Base-by-base conservation (phyloP, 2,888 invertebrate genomes). In the Therioaphis trifolii region DNA sequence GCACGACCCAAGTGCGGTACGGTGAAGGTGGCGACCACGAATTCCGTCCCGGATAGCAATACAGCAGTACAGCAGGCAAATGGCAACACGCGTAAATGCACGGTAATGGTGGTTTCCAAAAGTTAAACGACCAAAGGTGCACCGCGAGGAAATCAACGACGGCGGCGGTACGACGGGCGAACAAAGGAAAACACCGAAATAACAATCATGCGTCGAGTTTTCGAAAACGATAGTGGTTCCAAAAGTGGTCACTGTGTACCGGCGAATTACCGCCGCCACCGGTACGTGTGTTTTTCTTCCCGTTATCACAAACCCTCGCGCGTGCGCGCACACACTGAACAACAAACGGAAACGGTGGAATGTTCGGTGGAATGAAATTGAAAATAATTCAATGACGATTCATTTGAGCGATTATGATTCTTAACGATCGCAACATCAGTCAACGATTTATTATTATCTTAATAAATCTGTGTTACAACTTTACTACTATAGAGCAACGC, bases 211-310 rank as follows among this genome's bases (percentile, higher is more conserved):
- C 80, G 72, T 74, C 63, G 80, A 35, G 71, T 82, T 72, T 82
- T 82, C 80, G 80, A 82, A 82, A 82, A 82, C 80, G 80, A 63
- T 49, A 82, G 80, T 82, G 80, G 80, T 82, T 82, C 80, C 80
- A 69, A 82, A 82, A 82, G n/a, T 78, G 40, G 78, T 78, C 24
- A 24, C 40, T n/a, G 49, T 24, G 63, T 77, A 66, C 77, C 77
- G 77, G 77, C 63, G 63, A 77, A 35, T 66, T 21, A 35, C 52
- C 18, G 49, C 9, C 7, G 21, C 29, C 15, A 5, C n/a, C 49
- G 77, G 66, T 40, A 35, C 52, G 9, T 35, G 35, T 29, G 4
- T 52, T 58, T 58, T 43, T 75, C 40, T 18, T 9, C 11, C 11
- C 61, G 77, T 77, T 77, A 66, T 66, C 77, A 77, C 49, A 12